These are phyloP conservation scores for Caenorhabditis wallacei DNA, from an alignment of 2,888 invertebrate genomes.

Conservation along the genomic window DNA sequence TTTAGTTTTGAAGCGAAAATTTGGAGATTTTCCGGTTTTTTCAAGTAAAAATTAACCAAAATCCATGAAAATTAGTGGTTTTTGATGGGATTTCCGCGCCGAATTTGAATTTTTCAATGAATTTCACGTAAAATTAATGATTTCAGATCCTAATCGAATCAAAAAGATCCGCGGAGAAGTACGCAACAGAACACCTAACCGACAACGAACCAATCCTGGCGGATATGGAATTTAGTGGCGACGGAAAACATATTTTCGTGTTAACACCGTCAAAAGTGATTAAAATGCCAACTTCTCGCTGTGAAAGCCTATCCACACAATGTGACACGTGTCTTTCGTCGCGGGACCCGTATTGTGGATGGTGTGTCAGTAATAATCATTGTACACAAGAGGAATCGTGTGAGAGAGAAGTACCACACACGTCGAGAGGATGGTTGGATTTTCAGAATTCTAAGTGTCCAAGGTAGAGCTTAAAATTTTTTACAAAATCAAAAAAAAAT, in stretches of 20 bases:
- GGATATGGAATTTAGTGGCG: constrained; percentile 91
- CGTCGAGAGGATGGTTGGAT: constrained; percentile 72
- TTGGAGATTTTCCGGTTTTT: too few relatives aligned
- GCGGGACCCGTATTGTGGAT: constrained; percentile 96
- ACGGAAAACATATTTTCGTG: constrained; percentile 91
- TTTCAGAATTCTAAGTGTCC: constrained; percentile 74
- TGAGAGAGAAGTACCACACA: constrained; percentile 69
- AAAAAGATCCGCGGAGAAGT: constrained; percentile 88
- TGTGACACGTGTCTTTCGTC: constrained; percentile 66
- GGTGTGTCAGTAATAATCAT: constrained; percentile 85
- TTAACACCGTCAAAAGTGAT: constrained; percentile 86
- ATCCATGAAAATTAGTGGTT: too few relatives aligned
- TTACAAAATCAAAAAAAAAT: too few relatives aligned
- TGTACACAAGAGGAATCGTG: constrained; percentile 73
- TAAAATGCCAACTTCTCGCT: constrained; percentile 76
- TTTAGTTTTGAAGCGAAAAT: too few relatives aligned
- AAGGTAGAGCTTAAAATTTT: constrained; percentile 53
- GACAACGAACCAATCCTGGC: constrained; percentile 90
- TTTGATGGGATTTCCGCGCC: too few relatives aligned
- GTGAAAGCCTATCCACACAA: constrained; percentile 63
- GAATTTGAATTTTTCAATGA: too few relatives aligned
- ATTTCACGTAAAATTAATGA: too few relatives aligned
- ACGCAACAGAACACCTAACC: constrained; percentile 92
- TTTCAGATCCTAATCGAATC: constrained; percentile 88
- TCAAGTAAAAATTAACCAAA: too few relatives aligned